Base-by-base conservation (phyloP, 1,140 invertebrate genomes). In the Euwallacea similis region DNA sequence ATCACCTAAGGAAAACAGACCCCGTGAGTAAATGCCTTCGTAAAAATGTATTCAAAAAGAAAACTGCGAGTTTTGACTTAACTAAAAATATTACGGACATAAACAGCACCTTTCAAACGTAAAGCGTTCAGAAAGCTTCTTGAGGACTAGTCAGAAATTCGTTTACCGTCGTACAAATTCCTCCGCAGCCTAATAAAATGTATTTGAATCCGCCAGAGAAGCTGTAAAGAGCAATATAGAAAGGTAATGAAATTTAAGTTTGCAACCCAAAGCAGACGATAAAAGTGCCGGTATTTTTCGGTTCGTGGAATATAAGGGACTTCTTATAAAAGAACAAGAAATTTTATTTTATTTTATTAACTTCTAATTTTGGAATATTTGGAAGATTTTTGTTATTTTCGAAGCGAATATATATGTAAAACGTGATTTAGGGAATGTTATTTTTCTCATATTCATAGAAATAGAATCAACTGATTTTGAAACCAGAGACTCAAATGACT, bases 171-270 rank as follows among this genome's bases (percentile, higher is more conserved):
- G 8, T n/a, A 61, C 42, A 61, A 61, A 43, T 61, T 61, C 59
- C 59, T 15, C 59, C 33, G 59, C 21, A 61, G 42, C 59, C 59
- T 61, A 61, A 61, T 61, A 61, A 61, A 61, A 61, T 61, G 21
- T 61, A 43, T 61, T 61, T 61, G 59, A 42, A 42, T 61, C 33
- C 42, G 33, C 59, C 9, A 11, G 33, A 61, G 42, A 16, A 61
- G 59, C 21, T 61, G 42, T 61, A 61, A 61, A 61, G 59, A 61
- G 59, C 59, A 61, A 61, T 61, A 61, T 43, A 16, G 42, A 43
- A 61, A 43, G 42, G 59, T 61, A 61, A 61, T 61, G 42, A 61
- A 61, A 61, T 61, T 61, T 61, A 61, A 61, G 33, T 61, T 61
- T 61, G 33, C 42, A 43, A 42, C 42, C 42, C 41, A 61, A 61